Evolutionary conservation across 2,888 invertebrate genomes (phyloP).

Genomic region (Harpalus rubripes): DNA sequence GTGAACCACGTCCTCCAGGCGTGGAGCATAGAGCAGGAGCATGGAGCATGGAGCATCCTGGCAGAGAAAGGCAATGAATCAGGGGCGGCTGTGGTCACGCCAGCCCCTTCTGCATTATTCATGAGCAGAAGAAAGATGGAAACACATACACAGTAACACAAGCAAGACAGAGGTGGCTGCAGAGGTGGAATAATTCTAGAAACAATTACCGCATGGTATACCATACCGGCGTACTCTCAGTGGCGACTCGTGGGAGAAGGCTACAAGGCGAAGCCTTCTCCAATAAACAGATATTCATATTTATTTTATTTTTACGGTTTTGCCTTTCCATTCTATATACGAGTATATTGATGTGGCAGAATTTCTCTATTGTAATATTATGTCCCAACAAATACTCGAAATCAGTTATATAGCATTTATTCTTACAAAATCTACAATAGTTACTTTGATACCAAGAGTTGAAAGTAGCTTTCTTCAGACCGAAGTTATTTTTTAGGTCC

Average conservation of each 20-base stretch:
- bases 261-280: too few relatives aligned
- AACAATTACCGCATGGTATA: slow-evolving; percentile 59
- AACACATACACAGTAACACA: slow-evolving; percentile 28
- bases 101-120: slow-evolving; percentile 59
- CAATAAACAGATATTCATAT: too few relatives aligned
- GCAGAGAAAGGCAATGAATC: slow-evolving; percentile 61
- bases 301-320: too few relatives aligned
- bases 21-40: slow-evolving; percentile 23
- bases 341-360: too few relatives aligned
- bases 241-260: background rate
- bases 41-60: slow-evolving; percentile 24
- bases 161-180: slow-evolving; percentile 11
- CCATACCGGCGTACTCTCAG: background rate
- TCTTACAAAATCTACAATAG: too few relatives aligned
- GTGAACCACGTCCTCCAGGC: slow-evolving; percentile 24
- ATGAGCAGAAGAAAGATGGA: slow-evolving; percentile 47
- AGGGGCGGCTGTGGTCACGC: slow-evolving; percentile 62
- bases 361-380: too few relatives aligned
- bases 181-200: slow-evolving; percentile 64
- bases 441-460: too few relatives aligned
- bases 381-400: too few relatives aligned
- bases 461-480: too few relatives aligned
- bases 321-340: too few relatives aligned
- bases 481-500: too few relatives aligned
- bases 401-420: too few relatives aligned